A percentile compares a stretch with the other conserved stretches of the same genome.
Conservation (phyloP, 2,797 vertebrate species). For the Phalloptychus januarius region DNA sequence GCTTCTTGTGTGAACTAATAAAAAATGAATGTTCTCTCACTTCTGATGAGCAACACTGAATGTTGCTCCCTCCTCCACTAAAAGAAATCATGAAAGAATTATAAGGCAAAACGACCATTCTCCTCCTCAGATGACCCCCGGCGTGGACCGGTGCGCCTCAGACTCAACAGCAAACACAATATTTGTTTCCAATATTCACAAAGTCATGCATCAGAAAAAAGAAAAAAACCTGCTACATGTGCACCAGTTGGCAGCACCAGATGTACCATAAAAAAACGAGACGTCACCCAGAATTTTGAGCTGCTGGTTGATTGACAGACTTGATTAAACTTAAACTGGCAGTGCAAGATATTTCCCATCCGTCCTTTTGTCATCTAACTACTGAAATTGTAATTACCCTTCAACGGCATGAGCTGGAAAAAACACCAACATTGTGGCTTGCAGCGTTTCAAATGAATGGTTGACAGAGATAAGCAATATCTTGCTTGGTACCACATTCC, state of each 20-base stretch:
- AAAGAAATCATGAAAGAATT: conserved; percentile 37
- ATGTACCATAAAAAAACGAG: conserved; percentile 42
- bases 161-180: conserved; percentile 32
- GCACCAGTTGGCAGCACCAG: conserved; percentile 56
- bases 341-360: conserved; percentile 67
- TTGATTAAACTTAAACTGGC: conserved; percentile 58
- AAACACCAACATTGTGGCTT: conserved; percentile 49
- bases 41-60: conserved; percentile 48
- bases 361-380: conserved; percentile 63
- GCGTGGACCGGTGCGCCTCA: conserved; percentile 14
- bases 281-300: conserved; percentile 19
- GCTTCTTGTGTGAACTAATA: conserved; percentile 49
- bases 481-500: conserved; percentile 37
- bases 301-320: conserved; percentile 58
- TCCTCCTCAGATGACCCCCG: conserved; percentile 31
- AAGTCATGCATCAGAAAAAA: conserved; percentile 47
- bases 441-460: conserved; percentile 52
- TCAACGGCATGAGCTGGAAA: conserved; percentile 32
- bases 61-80: conserved; percentile 35
- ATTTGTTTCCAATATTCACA: conserved; percentile 48
- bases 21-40: conserved; percentile 46
- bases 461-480: conserved; percentile 59
- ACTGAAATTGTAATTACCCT: conserved; percentile 63
- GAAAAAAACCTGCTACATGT: conserved; percentile 13
- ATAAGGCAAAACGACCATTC: conserved; percentile 41